These are phyloP conservation scores for Aphelenchoides besseyi DNA, from an alignment of 1,140 invertebrate genomes.

Conservation along the genomic window DNA sequence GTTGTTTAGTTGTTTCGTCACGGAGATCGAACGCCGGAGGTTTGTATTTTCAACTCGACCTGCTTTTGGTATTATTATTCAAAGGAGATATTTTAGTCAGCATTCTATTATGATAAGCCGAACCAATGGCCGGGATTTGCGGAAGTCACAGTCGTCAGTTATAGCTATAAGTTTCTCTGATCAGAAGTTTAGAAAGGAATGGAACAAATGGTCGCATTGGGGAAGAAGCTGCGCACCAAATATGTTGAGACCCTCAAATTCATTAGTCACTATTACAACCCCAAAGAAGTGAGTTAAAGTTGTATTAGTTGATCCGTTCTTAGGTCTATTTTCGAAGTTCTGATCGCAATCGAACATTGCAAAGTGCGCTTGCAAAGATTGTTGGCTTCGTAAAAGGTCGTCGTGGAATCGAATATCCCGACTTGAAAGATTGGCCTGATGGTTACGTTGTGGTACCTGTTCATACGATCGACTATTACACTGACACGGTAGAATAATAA, in stretches of 20 bases:
- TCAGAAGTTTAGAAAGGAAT: conserved; percentile 36
- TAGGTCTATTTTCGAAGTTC: conserved; percentile 23
- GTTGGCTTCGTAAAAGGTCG: conserved; percentile 20
- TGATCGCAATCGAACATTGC: conserved; percentile 21
- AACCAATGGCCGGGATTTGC: conserved; percentile 3
- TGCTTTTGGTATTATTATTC: no score
- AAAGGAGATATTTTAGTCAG: no score
- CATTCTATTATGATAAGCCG: background rate
- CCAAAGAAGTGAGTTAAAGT: conserved; percentile 24
- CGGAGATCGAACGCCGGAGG: background rate
- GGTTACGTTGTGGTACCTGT: conserved; percentile 30
- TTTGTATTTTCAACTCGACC: no score
- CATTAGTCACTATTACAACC: conserved; percentile 22
- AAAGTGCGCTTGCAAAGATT: conserved; percentile 18
- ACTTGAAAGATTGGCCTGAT: conserved; percentile 10
- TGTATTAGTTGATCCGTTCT: conserved; percentile 1
- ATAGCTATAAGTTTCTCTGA: background rate
- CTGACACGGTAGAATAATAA: background rate
- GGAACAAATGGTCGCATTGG: conserved; percentile 32
- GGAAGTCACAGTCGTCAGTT: background rate
- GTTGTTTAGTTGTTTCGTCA: background rate
- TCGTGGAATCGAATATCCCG: conserved; percentile 27
- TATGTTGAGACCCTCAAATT: conserved; percentile 36
- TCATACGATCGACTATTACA: conserved; percentile 15
- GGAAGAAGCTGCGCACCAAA: conserved; percentile 26